Percentiles rank a stretch among this genome's conserved stretches.
These are phyloP conservation scores for Anas georgica DNA, from an alignment of 2,797 vertebrate species.

Conservation along the genomic window DNA sequence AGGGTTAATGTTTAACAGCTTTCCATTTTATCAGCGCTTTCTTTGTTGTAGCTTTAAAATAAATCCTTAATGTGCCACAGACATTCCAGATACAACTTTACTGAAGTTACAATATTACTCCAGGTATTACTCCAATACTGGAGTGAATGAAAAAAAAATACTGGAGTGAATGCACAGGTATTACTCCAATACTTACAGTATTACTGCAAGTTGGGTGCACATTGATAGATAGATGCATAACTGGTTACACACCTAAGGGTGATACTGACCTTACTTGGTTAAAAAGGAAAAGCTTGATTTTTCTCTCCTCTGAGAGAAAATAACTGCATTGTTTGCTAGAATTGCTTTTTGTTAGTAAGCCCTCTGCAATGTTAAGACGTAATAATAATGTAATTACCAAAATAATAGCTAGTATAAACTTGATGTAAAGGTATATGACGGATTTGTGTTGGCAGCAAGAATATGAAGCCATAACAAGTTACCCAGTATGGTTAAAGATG, in stretches of 20 bases:
- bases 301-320: neutral
- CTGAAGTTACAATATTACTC: neutral
- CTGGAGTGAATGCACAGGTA: no score
- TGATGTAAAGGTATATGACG: neutral
- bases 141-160: no score
- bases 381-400: neutral
- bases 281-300: neutral
- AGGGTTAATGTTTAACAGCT: slow-evolving; percentile 49
- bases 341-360: neutral
- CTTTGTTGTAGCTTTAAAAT: slow-evolving; percentile 15
- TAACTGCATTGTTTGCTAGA: neutral
- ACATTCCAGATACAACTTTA: neutral
- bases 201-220: neutral
- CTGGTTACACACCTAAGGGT: neutral
- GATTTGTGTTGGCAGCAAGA: neutral
- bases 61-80: neutral
- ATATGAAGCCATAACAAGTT: neutral
- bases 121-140: neutral
- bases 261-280: neutral
- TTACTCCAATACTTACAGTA: neutral
- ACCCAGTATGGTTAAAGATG: neutral
- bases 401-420: slow-evolving; percentile 8
- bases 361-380: neutral
- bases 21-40: neutral
- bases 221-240: neutral